phyloP scores from a whole-genome alignment of 2,113 vertebrate species.

The Poeciliopsis retropinna region DNA sequence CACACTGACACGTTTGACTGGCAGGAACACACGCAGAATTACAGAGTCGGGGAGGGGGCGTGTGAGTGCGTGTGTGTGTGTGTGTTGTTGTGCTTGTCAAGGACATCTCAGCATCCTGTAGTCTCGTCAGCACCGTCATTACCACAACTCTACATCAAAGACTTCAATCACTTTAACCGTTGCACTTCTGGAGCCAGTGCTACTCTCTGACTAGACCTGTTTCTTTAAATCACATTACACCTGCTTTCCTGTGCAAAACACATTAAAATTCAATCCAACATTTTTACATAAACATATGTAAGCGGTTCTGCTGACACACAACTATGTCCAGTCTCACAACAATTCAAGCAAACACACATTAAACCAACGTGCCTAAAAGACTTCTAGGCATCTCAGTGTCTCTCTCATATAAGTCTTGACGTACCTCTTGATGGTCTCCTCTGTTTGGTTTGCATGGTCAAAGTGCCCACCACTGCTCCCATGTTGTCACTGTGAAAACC shows the following conservation, averaged over 20 bases:
- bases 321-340: not conserved
- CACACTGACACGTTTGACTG: conserved; percentile 4
- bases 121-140: conserved; percentile 27
- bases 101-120: conserved; percentile 38
- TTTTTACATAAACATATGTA: not conserved
- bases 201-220: not conserved
- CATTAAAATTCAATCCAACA: not conserved
- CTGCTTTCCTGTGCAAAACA: not conserved
- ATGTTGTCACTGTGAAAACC: conserved; percentile 83
- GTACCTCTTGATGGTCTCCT: conserved; percentile 95
- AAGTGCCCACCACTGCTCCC: conserved; percentile 97
- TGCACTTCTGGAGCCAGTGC: conserved; percentile 14
- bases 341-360: not conserved
- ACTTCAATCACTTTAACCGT: not conserved
- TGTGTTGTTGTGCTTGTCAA: conserved; percentile 58
- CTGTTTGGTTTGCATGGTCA: conserved; percentile 98
- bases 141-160: conserved; percentile 1
- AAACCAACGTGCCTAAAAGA: not conserved
- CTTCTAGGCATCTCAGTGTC: not conserved
- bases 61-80: not conserved
- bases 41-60: conserved; percentile 14
- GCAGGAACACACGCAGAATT: conserved; percentile 24
- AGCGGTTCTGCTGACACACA: not conserved
- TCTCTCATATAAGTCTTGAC: conserved; percentile 55
- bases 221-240: not conserved